Evolutionary conservation across 2,888 invertebrate species (phyloP).

Genomic region (Acanthacorydalis orientalis): DNA sequence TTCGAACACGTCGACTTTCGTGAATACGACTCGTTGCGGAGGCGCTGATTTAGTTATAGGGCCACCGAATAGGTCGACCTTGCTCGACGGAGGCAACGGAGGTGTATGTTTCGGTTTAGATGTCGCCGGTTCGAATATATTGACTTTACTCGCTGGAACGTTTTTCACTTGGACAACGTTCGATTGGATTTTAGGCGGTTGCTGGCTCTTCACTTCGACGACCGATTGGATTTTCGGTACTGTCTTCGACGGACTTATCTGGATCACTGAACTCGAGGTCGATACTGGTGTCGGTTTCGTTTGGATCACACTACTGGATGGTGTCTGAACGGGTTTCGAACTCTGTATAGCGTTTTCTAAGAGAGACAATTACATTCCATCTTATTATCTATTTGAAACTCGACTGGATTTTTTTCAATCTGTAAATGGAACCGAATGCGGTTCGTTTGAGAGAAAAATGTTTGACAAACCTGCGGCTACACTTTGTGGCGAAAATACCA

Average conservation of each 20-base stretch:
- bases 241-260: slow-evolving; percentile 6
- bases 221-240: slow-evolving; percentile 18
- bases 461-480: slow-evolving; percentile 43
- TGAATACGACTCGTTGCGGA: slow-evolving; percentile 27
- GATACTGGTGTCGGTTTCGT: slow-evolving; percentile 14
- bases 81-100: slow-evolving; percentile 23
- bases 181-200: slow-evolving; percentile 10
- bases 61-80: slow-evolving; percentile 36
- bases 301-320: slow-evolving; percentile 13
- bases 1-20: slow-evolving; percentile 20
- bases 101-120: slow-evolving; percentile 18
- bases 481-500: slow-evolving; percentile 86
- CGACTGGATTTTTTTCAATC: too few species aligned
- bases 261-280: too few species aligned
- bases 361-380: too few species aligned
- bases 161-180: slow-evolving; percentile 10
- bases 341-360: too few species aligned
- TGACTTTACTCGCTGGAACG: slow-evolving; percentile 16
- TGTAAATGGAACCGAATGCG: too few species aligned
- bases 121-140: slow-evolving; percentile 25
- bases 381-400: too few species aligned
- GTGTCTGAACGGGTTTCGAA: too few species aligned
- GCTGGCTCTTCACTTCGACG: slow-evolving; percentile 17
- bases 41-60: slow-evolving; percentile 31
- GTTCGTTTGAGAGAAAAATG: not conserved